These are phyloP conservation scores for Phragmatobia fuliginosa DNA, from an alignment of 2,888 invertebrate species.

Conservation along the genomic window DNA sequence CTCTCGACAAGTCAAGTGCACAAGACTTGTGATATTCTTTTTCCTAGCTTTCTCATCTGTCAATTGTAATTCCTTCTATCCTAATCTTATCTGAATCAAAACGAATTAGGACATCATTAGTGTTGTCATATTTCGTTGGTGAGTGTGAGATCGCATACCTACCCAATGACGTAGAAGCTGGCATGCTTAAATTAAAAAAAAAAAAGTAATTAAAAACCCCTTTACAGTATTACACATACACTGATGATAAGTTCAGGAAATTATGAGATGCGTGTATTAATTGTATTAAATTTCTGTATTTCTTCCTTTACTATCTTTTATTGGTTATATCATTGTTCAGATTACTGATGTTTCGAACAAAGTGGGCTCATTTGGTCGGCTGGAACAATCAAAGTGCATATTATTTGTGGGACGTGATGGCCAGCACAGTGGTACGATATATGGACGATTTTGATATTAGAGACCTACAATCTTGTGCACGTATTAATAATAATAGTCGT, in stretches of 20 bases:
- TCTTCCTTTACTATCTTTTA: neutral
- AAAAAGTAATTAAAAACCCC: no score
- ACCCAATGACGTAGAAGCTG: no score
- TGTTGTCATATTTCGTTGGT: no score
- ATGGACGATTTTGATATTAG: slow-evolving; percentile 26
- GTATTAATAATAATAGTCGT: slow-evolving; percentile 31
- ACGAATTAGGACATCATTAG: no score
- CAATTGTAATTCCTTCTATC: no score
- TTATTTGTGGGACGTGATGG: slow-evolving; percentile 53
- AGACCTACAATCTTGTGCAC: slow-evolving; percentile 31
- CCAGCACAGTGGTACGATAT: slow-evolving; percentile 39
- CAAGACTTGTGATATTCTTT: no score
- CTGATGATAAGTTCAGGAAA: neutral
- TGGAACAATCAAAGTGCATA: slow-evolving; percentile 40
- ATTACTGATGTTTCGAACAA: slow-evolving; percentile 25
- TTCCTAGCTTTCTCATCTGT: no score
- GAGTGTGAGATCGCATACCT: no score
- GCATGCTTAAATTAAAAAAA: no score
- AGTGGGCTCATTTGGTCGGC: slow-evolving; percentile 20
- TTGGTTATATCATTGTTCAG: slow-evolving; percentile 7
- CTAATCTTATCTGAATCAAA: no score
- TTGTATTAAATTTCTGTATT: neutral
- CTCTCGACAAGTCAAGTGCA: no score
- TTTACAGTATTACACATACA: no score
- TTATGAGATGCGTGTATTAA: neutral